Conservation (phyloP, 2,888 invertebrate species). For the Torymus auratus region DNA sequence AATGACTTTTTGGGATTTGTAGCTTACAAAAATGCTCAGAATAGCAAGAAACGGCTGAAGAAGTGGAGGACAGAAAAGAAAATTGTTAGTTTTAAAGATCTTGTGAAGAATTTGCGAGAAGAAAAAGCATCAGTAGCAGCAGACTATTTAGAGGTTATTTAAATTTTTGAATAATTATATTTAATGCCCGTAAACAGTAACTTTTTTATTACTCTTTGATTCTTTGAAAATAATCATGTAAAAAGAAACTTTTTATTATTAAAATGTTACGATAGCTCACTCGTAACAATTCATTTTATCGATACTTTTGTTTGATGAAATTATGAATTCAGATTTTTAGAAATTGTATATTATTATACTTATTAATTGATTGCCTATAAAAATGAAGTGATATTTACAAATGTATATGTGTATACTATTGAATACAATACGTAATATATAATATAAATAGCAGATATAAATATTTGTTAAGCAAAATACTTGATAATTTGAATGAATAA, state of each 20-base stretch:
- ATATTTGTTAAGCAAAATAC: too few species aligned
- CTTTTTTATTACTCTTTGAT: background rate
- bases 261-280: too few species aligned
- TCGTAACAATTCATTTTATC: too few species aligned
- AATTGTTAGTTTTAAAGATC: constrained; percentile 9
- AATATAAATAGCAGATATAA: too few species aligned
- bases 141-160: too few species aligned
- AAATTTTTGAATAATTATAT: background rate
- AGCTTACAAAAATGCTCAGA: constrained; percentile 4
- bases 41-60: background rate
- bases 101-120: background rate
- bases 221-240: background rate
- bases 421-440: too few species aligned
- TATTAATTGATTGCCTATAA: background rate
- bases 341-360: background rate
- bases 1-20: constrained; percentile 3
- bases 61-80: constrained; percentile 18
- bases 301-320: background rate
- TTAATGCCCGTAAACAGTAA: background rate
- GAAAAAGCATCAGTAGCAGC: too few species aligned
- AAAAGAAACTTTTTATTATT: background rate
- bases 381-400: too few species aligned
- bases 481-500: too few species aligned
- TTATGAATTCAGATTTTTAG: background rate
- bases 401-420: too few species aligned